Evolutionary conservation across 2,888 invertebrate species (phyloP).

Genomic region (Eupithecia abbreviata): DNA sequence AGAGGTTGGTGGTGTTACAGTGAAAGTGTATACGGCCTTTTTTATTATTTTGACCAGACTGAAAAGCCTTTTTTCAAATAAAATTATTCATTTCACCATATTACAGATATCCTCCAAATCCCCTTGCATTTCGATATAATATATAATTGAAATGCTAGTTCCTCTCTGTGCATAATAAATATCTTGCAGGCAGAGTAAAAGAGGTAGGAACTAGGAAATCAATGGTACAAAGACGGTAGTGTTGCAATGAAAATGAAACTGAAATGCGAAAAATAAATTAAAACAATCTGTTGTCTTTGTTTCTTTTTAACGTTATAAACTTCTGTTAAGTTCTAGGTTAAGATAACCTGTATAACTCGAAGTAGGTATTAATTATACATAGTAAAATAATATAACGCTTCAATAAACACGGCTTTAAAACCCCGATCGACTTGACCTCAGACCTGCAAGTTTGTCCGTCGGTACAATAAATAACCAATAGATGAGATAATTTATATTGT

Average conservation of each 20-base stretch:
- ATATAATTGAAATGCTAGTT: too few species aligned
- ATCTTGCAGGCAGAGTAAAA: too few species aligned
- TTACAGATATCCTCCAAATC: too few species aligned
- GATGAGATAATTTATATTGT: slow-evolving; percentile 8
- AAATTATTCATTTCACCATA: too few species aligned
- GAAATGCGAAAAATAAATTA: background rate
- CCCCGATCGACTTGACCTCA: slow-evolving; percentile 33
- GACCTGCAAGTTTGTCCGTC: slow-evolving; percentile 22
- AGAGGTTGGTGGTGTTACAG: background rate
- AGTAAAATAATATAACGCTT: slow-evolving; percentile 13
- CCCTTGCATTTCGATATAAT: too few species aligned
- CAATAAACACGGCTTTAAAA: slow-evolving; percentile 20
- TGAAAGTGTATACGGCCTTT: background rate
- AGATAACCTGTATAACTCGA: background rate
- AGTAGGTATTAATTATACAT: background rate
- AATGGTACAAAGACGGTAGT: background rate
- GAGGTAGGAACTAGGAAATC: too few species aligned
- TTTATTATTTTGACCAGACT: background rate
- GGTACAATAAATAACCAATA: slow-evolving; percentile 33
- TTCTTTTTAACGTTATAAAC: too few species aligned
- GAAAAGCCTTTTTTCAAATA: background rate
- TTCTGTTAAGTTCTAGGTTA: background rate
- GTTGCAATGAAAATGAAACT: background rate
- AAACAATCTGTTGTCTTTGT: background rate
- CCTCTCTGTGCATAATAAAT: too few species aligned